phyloP scores from a whole-genome alignment of 2,113 vertebrate species.

The Leiothrix lutea region DNA sequence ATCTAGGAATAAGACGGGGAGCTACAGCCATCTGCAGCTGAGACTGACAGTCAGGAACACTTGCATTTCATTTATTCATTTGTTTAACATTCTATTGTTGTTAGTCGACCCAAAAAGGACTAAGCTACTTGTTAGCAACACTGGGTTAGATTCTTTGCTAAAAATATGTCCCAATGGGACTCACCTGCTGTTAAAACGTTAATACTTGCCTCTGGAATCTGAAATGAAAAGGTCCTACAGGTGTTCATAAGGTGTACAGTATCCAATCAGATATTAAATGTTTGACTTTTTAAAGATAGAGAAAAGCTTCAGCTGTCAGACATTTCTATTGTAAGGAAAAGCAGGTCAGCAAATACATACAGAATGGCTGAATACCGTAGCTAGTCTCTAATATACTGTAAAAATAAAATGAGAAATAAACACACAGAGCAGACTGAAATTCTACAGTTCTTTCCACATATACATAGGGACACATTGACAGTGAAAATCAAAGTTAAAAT shows the following conservation, averaged over 20 bases:
- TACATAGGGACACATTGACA: neutral
- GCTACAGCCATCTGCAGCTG: neutral
- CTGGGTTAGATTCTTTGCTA: neutral
- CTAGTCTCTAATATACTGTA: neutral
- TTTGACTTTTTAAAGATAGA: neutral
- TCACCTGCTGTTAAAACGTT: neutral
- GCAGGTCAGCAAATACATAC: neutral
- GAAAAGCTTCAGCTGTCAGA: neutral
- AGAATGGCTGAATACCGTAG: neutral
- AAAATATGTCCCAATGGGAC: neutral
- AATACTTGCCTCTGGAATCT: neutral
- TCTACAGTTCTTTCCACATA: neutral
- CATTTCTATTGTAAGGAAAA: neutral
- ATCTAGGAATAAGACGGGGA: neutral
- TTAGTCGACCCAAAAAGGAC: neutral
- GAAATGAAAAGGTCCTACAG: neutral
- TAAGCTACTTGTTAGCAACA: neutral
- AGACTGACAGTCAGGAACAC: neutral
- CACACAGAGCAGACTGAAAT: neutral
- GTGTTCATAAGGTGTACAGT: neutral
- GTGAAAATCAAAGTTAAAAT: neutral
- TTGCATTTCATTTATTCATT: neutral
- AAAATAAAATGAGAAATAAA: constrained; percentile 4
- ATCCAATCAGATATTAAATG: neutral
- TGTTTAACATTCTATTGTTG: neutral